Evolutionary conservation across 2,888 invertebrate species (phyloP).

Genomic region (Leptinotarsa tumamoca): DNA sequence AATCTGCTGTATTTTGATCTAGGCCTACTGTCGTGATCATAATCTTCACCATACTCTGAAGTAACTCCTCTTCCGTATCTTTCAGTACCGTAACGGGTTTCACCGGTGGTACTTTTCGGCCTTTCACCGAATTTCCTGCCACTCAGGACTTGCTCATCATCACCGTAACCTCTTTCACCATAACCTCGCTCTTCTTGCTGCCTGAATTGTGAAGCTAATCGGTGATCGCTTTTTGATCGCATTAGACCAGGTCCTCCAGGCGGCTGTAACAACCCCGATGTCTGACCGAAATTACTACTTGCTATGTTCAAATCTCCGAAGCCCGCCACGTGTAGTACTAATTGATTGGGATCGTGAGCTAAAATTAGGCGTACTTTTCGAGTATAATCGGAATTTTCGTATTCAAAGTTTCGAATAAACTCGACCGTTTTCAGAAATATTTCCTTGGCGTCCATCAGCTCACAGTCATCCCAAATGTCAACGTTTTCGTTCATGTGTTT

Average conservation of each 20-base stretch:
- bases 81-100: constrained; percentile 57
- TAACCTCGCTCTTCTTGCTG: constrained; percentile 76
- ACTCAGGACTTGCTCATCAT: constrained; percentile 76
- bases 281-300: constrained; percentile 67
- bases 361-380: constrained; percentile 87
- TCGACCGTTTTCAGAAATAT: constrained; percentile 96
- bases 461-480: constrained; percentile 92
- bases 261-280: constrained; percentile 69
- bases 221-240: constrained; percentile 93
- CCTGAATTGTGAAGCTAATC: constrained; percentile 88
- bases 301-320: constrained; percentile 91
- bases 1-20: constrained; percentile 76
- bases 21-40: constrained; percentile 74
- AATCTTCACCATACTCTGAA: constrained; percentile 76
- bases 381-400: constrained; percentile 90
- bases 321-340: constrained; percentile 88
- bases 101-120: constrained; percentile 57
- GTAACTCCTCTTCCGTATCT: constrained; percentile 67
- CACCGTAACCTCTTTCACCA: constrained; percentile 70
- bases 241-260: constrained; percentile 82
- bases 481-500: constrained; percentile 88
- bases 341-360: constrained; percentile 92
- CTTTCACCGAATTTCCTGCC: constrained; percentile 85
- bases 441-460: constrained; percentile 94
- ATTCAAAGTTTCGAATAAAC: constrained; percentile 93